Conservation (phyloP, 1,140 invertebrate genomes). For the Cotesia glomerata region DNA sequence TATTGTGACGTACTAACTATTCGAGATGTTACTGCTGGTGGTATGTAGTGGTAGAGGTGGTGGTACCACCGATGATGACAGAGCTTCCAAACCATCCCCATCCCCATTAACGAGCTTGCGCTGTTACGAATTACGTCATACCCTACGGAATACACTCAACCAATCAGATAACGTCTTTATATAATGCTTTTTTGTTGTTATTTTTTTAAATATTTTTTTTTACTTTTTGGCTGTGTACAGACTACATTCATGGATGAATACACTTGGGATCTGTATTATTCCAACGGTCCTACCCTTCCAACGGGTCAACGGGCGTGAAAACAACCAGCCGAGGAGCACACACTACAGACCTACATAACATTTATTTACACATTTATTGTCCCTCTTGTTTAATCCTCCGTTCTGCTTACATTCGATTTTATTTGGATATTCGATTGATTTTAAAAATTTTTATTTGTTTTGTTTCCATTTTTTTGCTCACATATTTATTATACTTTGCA, state of each 20-base stretch:
- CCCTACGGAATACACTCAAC: neutral
- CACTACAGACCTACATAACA: too few species aligned
- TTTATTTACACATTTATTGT: too few species aligned
- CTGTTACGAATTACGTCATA: neutral
- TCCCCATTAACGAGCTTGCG: neutral
- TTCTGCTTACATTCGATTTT: neutral
- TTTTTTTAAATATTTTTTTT: neutral
- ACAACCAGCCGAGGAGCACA: neutral
- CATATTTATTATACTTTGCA: too few species aligned
- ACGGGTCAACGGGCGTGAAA: conserved; percentile 23
- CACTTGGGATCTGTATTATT: neutral
- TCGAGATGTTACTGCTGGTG: neutral
- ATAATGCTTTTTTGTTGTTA: too few species aligned
- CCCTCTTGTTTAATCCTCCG: neutral
- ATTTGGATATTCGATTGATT: neutral
- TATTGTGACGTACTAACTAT: neutral
- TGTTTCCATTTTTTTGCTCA: too few species aligned
- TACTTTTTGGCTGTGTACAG: neutral
- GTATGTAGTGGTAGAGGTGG: too few species aligned
- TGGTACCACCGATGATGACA: neutral
- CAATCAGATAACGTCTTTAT: neutral
- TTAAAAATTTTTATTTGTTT: neutral
- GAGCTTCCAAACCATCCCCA: neutral
- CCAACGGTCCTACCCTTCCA: neutral
- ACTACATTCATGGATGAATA: neutral